Base-by-base conservation (phyloP, 1,140 invertebrate species). In the Muscidifurax raptorellus region DNA sequence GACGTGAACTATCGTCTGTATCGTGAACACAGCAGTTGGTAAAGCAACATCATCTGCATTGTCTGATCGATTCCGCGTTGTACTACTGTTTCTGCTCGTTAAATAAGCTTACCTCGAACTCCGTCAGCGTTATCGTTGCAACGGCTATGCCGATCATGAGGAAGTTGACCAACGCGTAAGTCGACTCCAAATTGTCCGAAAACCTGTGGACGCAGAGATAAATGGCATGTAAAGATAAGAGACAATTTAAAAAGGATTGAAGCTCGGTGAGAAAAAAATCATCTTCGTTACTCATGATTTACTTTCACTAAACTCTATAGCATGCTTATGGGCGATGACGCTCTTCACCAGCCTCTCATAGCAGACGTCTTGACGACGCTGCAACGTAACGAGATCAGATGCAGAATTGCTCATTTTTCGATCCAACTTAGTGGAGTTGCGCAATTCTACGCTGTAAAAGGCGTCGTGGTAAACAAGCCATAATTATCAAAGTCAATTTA, bases 291-390 rank as follows among this genome's bases (percentile, higher is more conserved):
- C 22, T 59, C 52, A 59, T 59, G n/a, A 59, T 59, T 59, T 59
- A 18, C 52, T 59, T 59, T 22, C 52, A 80, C 77, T 80, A 27
- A 72, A 81, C 80, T 81, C 67, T 59, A 81, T 47, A 36, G 80
- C 67, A 22, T 52, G 80, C 12, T 81, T 81, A 40, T 81, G 80
- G 47, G 44, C 30, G 13, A 47, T 12, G 9, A 72, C 30, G 22
- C 25, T 59, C 12, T 27, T 28, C 0, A 72, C 18, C 6, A 81
- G 47, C 52, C 25, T 81, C 13, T 15, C 3, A 12, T 81, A 72
- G 27, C 18, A 28, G 9, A 72, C 28, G 22, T 28, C 27, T 25
- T 81, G 59, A 2, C 30, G 25, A 9, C 25, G 7, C 32, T 67
- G 7, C 64, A 67, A 30, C 1, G 25, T 30, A 7, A 18, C 52